Evolutionary conservation across 1,140 invertebrate species (phyloP).

Genomic region (Aphis gossypii): DNA sequence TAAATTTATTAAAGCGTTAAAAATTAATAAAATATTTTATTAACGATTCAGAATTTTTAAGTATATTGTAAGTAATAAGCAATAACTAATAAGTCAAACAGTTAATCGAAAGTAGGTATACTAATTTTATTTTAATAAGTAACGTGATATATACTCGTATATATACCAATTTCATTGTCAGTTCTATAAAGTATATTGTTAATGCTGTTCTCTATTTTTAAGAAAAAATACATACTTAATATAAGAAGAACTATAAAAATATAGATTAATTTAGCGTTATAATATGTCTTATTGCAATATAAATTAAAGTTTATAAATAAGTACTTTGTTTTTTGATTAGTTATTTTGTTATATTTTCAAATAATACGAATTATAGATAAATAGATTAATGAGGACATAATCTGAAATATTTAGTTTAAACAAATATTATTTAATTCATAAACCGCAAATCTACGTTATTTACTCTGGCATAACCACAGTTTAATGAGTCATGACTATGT

Average conservation of each 20-base stretch:
- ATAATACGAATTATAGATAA: background rate
- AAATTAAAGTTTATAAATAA: background rate
- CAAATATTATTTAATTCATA: background rate
- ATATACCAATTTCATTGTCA: background rate
- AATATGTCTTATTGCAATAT: background rate
- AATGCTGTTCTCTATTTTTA: background rate
- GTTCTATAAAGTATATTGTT: background rate
- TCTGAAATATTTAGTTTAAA: background rate
- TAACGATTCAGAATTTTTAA: no score
- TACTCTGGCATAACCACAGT: conserved; percentile 7
- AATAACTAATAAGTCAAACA: no score
- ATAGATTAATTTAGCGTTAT: background rate
- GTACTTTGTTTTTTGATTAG: background rate
- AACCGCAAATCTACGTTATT: background rate
- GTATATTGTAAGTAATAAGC: no score
- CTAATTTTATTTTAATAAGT: background rate
- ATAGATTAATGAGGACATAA: background rate
- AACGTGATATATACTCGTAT: background rate
- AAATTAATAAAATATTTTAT: background rate
- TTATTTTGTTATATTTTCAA: background rate
- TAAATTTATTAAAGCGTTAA: background rate
- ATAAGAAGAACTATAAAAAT: no score
- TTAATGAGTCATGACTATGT: background rate
- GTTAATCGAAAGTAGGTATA: no score
- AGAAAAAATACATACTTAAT: background rate